Evolutionary conservation across 2,113 vertebrate species (phyloP), one percentile per base, ranked within the genome.

Genomic region (Muntiacus muntjak): DNA sequence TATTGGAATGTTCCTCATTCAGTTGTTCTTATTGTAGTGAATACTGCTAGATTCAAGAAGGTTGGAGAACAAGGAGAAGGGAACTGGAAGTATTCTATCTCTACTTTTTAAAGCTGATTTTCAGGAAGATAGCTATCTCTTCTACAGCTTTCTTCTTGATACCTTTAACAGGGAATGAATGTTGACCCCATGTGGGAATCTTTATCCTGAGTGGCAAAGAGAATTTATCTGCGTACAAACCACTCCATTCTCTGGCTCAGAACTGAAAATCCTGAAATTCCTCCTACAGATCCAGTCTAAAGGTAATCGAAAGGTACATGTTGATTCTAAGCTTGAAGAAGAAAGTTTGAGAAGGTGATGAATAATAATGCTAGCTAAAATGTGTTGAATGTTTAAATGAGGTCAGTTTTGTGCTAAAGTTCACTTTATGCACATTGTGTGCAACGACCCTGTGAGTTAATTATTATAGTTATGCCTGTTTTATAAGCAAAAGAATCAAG

Each of bases 241-340:
- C 52, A 58, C 64, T 64, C 23, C 30, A 16, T 33, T 86, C 33
- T 71, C 55, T 91, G 85, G 40, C 57, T 67, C 23, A 21, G 47
- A 55, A 81, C 1, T 90, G 43, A 81, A 97, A 92, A 87, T 64
- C n/a, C 33, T 91, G 30, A 92, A 92, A 87, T 60, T 92, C 25
- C 60, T 94, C 74, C 83, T 84, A 74, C 7, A 95, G 74, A 74
- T 8, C 23, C 36, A 74, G 16, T 43, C 23, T 88, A 67, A 95
- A 88, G n/a, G 33, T 84, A 89, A 89, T 40, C 17, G 28, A 74
- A 95, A 67, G 4, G 5, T 10, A 71, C 3, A 25, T 8, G 26
- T 33, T 13, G 78, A 67, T 30, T 40, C 11, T 64, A 58, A 52
- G 45, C n/a, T 62, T 95, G 74, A 91, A 45, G 33, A 93, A 89